These are phyloP conservation scores for Dugesia japonica DNA, from an alignment of 2,888 invertebrate genomes.

Conservation along the genomic window DNA sequence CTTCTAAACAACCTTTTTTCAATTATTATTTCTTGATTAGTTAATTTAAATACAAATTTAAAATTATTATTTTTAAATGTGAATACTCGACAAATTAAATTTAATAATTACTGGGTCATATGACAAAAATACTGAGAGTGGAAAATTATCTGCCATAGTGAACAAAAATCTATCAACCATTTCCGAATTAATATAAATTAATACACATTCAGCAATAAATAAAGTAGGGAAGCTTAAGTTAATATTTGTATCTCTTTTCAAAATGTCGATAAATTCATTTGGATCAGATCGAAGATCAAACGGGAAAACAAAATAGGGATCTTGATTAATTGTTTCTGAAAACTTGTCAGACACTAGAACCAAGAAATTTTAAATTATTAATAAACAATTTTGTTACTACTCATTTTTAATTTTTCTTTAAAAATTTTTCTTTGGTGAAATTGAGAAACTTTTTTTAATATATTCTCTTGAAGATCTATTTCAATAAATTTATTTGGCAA, in stretches of 20 bases:
- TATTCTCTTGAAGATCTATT: slow-evolving; percentile 69
- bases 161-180: slow-evolving; percentile 57
- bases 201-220: slow-evolving; percentile 84
- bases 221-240: slow-evolving; percentile 54
- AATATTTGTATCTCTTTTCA: slow-evolving; percentile 35
- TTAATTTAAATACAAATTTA: no score
- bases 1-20: no score
- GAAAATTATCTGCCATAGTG: slow-evolving; percentile 65
- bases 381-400: not conserved
- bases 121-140: slow-evolving; percentile 67
- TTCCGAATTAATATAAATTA: slow-evolving; percentile 72
- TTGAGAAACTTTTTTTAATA: not conserved
- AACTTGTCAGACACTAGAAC: not conserved
- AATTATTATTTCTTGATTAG: no score
- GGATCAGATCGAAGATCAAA: not conserved
- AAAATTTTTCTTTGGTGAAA: not conserved
- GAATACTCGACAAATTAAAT: no score
- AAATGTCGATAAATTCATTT: not conserved
- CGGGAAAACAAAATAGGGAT: not conserved
- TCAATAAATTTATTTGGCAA: slow-evolving; percentile 62
- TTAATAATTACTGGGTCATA: slow-evolving; percentile 66
- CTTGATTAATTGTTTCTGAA: not conserved
- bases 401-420: not conserved
- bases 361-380: not conserved
- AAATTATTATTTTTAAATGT: no score